Base-by-base conservation (phyloP, 2,797 vertebrate genomes). In the Micromesistius poutassou region DNA sequence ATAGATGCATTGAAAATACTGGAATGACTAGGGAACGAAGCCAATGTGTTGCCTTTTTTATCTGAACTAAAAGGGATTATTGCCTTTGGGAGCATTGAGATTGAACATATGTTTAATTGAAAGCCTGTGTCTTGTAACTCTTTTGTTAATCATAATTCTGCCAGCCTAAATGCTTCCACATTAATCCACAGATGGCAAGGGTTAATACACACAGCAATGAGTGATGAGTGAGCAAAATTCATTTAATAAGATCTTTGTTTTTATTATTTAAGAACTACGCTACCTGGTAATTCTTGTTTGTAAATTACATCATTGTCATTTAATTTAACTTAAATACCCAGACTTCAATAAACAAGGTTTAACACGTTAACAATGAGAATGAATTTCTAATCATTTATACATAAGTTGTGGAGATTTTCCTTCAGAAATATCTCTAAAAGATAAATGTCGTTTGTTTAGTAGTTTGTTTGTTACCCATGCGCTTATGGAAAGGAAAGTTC, bases 21-120 rank as follows among this genome's bases (percentile, higher is more conserved):
- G 66, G 79, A 28, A 72, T 79, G 79, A 30, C 79, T 80, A 31
- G 73, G 78, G 81, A 88, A 85, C 83, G 75, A 81, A 83, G 2
- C 28, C 19, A 75, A 50, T 76, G 70, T 74, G 76, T 86, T 74
- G 79, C 80, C 85, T 86, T 89, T 83, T 13, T 40, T 62, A 62
- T 77, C 75, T 78, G 77, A 81, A 36, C 74, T 33, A 16, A 30
- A 30, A 13, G 13, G 70, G 30, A 33, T 71, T 31, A 62, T 62
- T 62, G 55, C 7, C 55, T 62, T 62, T 25, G 55, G 22, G 7
- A 25, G 55, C 55, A 8, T 62, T n/a, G 55, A n/a, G n/a, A 62
- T 62, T 62, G 16, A 62, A 16, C n/a, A 55, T 55, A 19, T 55
- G 22, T 12, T 12, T 42, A 42, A 42, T 12, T 42, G 13, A 73